Conservation (phyloP, 2,113 vertebrate genomes). For the Brachypteracias leptosomus region DNA sequence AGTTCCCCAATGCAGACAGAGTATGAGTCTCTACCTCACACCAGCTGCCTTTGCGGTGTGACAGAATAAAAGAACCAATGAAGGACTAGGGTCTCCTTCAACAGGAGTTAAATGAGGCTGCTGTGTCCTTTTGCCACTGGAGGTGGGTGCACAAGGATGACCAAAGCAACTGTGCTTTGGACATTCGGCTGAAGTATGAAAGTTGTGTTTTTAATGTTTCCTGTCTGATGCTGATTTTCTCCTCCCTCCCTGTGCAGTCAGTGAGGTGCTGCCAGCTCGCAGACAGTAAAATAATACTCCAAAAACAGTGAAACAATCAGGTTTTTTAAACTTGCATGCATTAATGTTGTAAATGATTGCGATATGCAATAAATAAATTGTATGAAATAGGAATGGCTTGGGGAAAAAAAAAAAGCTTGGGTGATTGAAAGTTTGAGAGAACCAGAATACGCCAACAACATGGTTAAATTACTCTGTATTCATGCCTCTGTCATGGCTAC, state of each 20-base stretch:
- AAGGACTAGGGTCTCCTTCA: background rate
- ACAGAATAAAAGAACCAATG: background rate
- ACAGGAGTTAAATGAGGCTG: background rate
- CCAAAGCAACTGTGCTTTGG: background rate
- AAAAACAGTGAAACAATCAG: background rate
- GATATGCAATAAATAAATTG: background rate
- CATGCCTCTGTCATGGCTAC: background rate
- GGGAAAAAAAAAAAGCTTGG: fast-evolving
- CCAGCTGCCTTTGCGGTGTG: background rate
- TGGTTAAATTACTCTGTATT: background rate
- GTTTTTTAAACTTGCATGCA: background rate
- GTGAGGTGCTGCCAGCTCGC: background rate
- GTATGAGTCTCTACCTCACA: background rate
- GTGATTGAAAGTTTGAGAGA: background rate
- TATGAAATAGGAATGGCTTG: background rate
- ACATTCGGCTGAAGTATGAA: background rate
- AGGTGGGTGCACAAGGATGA: background rate
- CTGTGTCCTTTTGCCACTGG: background rate
- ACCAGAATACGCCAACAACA: background rate
- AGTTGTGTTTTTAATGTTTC: background rate
- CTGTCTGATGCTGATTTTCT: background rate
- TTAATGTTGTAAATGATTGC: background rate
- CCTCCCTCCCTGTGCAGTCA: background rate
- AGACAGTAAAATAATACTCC: background rate
- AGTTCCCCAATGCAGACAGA: background rate